These are phyloP conservation scores for Planiliza haematocheilus DNA, from an alignment of 2,113 vertebrate species.

Conservation along the genomic window DNA sequence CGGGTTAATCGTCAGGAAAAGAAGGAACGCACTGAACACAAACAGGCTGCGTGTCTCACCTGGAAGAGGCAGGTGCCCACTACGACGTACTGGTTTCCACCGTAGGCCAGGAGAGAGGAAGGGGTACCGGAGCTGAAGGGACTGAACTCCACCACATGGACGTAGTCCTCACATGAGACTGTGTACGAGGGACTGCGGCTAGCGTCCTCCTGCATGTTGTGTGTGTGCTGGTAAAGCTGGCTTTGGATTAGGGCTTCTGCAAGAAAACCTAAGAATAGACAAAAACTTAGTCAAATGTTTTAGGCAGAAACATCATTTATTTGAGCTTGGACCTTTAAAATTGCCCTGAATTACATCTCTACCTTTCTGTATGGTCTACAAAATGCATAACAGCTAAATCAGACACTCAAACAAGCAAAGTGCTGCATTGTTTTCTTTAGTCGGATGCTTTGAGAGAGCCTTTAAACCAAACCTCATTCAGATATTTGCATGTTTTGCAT, in stretches of 20 bases:
- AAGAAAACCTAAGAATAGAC: conserved; percentile 19
- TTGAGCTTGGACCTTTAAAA: no score
- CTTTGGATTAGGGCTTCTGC: conserved; percentile 1
- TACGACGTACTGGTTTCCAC: conserved; percentile 92
- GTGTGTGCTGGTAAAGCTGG: neutral
- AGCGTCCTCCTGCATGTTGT: conserved; percentile 89
- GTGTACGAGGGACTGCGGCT: conserved; percentile 87
- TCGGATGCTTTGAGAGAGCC: neutral
- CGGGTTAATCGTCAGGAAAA: neutral
- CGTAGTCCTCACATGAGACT: conserved; percentile 92
- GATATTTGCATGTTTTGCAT: neutral
- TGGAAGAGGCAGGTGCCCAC: conserved; percentile 92
- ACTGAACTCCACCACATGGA: conserved; percentile 95
- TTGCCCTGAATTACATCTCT: no score
- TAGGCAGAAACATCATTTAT: neutral
- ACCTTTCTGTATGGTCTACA: no score
- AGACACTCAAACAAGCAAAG: neutral
- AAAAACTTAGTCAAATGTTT: neutral
- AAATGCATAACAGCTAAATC: neutral
- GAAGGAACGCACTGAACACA: neutral
- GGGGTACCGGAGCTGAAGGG: conserved; percentile 89
- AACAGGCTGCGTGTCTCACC: conserved; percentile 75
- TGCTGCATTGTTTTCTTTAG: neutral
- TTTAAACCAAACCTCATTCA: neutral
- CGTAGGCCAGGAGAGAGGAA: conserved; percentile 92